These are phyloP conservation scores for Taxidea taxus DNA, from an alignment of 2,113 vertebrate genomes.

Conservation along the genomic window DNA sequence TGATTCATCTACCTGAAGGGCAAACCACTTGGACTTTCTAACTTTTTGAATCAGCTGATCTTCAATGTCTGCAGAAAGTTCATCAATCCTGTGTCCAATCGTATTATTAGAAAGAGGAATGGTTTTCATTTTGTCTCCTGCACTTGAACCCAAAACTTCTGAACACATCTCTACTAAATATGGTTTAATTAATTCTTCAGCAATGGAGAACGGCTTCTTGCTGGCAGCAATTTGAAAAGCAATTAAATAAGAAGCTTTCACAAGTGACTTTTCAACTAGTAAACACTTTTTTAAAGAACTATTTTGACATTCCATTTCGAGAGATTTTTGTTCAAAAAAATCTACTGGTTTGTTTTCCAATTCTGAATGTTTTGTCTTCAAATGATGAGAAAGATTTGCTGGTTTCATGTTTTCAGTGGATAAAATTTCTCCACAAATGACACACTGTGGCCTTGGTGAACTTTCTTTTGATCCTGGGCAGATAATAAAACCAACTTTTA, in stretches of 20 bases:
- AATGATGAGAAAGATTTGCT: conserved; percentile 70
- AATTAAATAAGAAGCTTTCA: conserved; percentile 75
- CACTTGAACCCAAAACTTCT: conserved; percentile 74
- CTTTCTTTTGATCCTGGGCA: conserved; percentile 68
- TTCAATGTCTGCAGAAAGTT: conserved; percentile 67
- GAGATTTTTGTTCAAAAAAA: conserved; percentile 76
- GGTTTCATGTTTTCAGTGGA: conserved; percentile 64
- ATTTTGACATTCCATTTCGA: conserved; percentile 73
- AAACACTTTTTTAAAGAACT: conserved; percentile 70
- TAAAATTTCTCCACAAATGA: conserved; percentile 75
- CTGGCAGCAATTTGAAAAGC: conserved; percentile 74
- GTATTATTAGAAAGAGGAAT: conserved; percentile 63
- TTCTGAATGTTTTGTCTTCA: conserved; percentile 76
- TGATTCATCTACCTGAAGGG: conserved; percentile 70
- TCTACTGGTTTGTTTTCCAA: conserved; percentile 70
- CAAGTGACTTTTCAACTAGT: conserved; percentile 74
- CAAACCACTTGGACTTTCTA: conserved; percentile 69
- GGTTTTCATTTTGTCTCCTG: conserved; percentile 73
- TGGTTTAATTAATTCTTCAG: conserved; percentile 74
- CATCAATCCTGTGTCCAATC: conserved; percentile 64
- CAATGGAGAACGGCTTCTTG: conserved; percentile 69
- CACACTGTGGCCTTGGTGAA: conserved; percentile 64
- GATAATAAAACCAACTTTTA: conserved; percentile 73
- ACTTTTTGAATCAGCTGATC: conserved; percentile 71
- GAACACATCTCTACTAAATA: conserved; percentile 75